These are phyloP conservation scores for Pocillopora damicornis DNA, from an alignment of 64 coral and sea anemone species.

Conservation along the genomic window DNA sequence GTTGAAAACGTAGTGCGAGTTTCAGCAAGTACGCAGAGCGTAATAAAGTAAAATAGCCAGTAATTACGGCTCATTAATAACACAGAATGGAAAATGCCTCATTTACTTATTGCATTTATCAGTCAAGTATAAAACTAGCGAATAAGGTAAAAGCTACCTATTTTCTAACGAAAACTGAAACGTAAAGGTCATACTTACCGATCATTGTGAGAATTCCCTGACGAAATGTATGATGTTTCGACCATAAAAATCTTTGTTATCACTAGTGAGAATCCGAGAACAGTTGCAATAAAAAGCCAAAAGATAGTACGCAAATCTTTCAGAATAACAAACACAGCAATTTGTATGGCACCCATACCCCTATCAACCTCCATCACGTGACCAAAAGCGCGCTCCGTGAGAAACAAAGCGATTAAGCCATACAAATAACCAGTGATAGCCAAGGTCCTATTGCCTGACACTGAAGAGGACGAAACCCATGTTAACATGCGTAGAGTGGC, in stretches of 20 bases:
- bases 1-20: no score
- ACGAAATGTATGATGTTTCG: neutral
- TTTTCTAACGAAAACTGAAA: neutral
- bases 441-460: neutral
- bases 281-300: neutral
- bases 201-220: neutral
- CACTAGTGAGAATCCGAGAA: slow-evolving; percentile 1
- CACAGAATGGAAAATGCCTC: no score
- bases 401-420: neutral
- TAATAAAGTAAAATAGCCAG: no score
- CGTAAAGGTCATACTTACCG: neutral
- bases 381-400: slow-evolving; percentile 1
- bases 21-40: no score
- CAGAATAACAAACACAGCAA: neutral
- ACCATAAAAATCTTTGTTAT: slow-evolving; percentile 7
- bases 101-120: no score
- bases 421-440: slow-evolving; percentile 4
- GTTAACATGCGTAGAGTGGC: slow-evolving; percentile 1
- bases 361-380: neutral
- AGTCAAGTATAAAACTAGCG: neutral
- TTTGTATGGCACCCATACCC: slow-evolving; percentile 1
- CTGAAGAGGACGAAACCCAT: neutral
- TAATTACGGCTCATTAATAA: no score
- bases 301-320: neutral
- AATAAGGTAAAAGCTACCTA: neutral